phyloP scores from a whole-genome alignment of 1,140 invertebrate genomes.

The Myzus persicae region DNA sequence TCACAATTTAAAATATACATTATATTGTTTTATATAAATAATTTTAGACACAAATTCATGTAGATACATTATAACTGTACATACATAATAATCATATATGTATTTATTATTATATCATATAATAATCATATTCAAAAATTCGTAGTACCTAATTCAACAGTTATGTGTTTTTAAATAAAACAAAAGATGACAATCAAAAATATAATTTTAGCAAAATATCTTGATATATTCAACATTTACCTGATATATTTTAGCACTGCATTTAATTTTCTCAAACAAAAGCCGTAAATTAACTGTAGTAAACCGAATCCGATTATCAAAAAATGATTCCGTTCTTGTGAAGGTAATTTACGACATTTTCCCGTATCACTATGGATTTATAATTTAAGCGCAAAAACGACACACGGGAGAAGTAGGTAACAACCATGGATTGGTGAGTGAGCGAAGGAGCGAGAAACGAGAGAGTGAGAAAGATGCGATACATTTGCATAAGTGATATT shows the following conservation, averaged over 20 bases:
- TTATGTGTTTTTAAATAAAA: not conserved
- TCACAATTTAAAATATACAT: not conserved
- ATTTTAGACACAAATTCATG: not conserved
- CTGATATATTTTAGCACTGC: not conserved
- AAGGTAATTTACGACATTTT: slow-evolving; percentile 19
- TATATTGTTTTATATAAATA: not conserved
- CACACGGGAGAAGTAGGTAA: slow-evolving; percentile 6
- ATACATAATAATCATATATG: not conserved
- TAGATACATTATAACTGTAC: not conserved
- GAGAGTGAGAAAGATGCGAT: not conserved
- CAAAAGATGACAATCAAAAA: not conserved
- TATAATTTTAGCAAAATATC: not conserved
- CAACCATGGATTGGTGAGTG: not conserved
- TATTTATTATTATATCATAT: no score
- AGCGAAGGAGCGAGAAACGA: no score
- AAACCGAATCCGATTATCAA: slow-evolving; percentile 42
- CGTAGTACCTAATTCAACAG: not conserved
- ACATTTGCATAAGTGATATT: slow-evolving; percentile 52
- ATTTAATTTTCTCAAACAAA: slow-evolving; percentile 32
- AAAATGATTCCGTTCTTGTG: slow-evolving; percentile 18
- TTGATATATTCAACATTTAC: not conserved
- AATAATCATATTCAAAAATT: no score
- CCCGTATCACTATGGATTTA: slow-evolving; percentile 28
- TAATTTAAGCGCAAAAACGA: not conserved
- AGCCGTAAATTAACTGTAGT: not conserved